These are phyloP conservation scores for Fulmarus glacialis DNA, from an alignment of 2,113 vertebrate species.

Conservation along the genomic window DNA sequence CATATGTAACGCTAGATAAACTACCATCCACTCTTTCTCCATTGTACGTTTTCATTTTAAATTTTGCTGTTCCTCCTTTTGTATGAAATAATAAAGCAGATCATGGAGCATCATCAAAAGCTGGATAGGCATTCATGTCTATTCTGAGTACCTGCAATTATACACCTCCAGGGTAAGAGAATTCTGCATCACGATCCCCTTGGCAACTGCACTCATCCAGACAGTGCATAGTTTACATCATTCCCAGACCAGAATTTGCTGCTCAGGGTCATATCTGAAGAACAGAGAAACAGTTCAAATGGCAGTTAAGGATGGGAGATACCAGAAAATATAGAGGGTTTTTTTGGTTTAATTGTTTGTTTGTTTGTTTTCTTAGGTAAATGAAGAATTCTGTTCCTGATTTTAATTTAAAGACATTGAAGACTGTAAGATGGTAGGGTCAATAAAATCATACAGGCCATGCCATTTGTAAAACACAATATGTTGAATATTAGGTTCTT, in stretches of 20 bases:
- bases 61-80: not conserved
- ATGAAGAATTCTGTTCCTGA: not conserved
- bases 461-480: not conserved
- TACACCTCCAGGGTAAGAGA: not conserved
- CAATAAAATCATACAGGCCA: not conserved
- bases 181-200: not conserved
- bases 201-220: not conserved
- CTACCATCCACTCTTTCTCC: not conserved
- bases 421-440: not conserved
- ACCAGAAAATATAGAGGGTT: not conserved
- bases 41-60: not conserved
- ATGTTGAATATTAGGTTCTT: not conserved
- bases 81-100: not conserved
- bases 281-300: not conserved
- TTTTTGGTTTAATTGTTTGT: not conserved
- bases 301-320: not conserved
- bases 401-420: not conserved
- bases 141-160: slow-evolving; percentile 32
- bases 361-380: not conserved
- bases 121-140: not conserved
- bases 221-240: not conserved
- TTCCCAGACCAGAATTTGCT: not conserved
- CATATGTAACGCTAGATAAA: not conserved
- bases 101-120: not conserved
- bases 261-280: not conserved